phyloP scores from a whole-genome alignment of 2,888 invertebrate species.

The Lobophora halterata region DNA sequence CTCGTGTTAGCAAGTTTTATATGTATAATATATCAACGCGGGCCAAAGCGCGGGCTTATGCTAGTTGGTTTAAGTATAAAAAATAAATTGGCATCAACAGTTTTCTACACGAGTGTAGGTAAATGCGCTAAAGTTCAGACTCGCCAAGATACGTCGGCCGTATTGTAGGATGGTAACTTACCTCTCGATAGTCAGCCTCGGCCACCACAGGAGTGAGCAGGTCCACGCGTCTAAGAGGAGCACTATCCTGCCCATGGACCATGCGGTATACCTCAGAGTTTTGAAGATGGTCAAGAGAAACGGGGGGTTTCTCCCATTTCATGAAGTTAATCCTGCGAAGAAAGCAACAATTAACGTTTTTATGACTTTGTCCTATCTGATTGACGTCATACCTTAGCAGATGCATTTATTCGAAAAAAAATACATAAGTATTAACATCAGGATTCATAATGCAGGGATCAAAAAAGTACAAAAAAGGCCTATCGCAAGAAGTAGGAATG shows the following conservation, averaged over 20 bases:
- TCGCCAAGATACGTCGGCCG: too few relatives aligned
- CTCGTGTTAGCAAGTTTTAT: neutral
- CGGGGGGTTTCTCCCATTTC: constrained; percentile 92
- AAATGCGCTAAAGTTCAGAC: too few relatives aligned
- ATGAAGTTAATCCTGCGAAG: constrained; percentile 91
- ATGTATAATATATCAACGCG: neutral
- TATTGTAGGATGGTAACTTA: constrained; percentile 24
- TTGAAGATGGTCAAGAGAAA: constrained; percentile 86
- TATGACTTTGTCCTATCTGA: neutral
- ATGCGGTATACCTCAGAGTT: constrained; percentile 90
- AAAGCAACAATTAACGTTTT: neutral
- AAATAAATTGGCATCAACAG: too few relatives aligned
- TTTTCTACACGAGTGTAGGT: too few relatives aligned
- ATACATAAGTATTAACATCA: too few relatives aligned
- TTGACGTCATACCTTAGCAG: neutral
- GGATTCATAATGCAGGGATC: too few relatives aligned
- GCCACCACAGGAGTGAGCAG: constrained; percentile 79
- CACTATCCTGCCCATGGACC: constrained; percentile 87
- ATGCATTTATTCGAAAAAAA: too few relatives aligned
- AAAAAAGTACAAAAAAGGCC: too few relatives aligned
- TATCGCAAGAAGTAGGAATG: too few relatives aligned
- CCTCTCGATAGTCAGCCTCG: constrained; percentile 83
- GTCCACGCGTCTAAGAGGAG: constrained; percentile 84
- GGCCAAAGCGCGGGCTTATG: too few relatives aligned
- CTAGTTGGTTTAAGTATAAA: too few relatives aligned